A percentile compares a stretch with the other conserved stretches of the same genome.
Conservation (phyloP, 2,113 vertebrate species). For the Heptranchias perlo region DNA sequence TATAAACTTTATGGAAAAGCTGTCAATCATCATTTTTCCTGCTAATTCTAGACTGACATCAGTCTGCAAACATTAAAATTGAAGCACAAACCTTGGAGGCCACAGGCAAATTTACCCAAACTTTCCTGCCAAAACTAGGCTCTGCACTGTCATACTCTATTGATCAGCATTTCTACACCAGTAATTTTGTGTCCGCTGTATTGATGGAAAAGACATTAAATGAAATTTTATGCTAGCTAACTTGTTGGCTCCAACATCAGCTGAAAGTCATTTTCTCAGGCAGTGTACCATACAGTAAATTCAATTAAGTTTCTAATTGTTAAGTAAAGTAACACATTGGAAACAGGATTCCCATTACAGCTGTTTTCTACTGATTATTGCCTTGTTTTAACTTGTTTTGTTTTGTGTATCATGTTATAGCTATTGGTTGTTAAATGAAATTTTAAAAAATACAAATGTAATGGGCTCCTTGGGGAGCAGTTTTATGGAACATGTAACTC, state of each 20-base stretch:
- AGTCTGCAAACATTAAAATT: neutral
- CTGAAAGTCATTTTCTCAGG: conserved; percentile 68
- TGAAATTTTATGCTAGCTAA: conserved; percentile 76
- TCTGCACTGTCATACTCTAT: conserved; percentile 69
- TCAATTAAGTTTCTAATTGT: conserved; percentile 36
- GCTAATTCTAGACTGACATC: neutral
- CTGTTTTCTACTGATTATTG: conserved; percentile 25
- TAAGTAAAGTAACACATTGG: conserved; percentile 33
- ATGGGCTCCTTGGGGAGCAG: neutral
- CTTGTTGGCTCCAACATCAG: conserved; percentile 75
- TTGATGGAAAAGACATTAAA: conserved; percentile 77
- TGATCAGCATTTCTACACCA: conserved; percentile 72
- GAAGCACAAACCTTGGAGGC: neutral
- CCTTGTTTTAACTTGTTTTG: conserved; percentile 14
- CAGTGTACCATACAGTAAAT: conserved; percentile 42
- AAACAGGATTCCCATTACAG: conserved; percentile 19
- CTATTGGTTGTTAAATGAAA: conserved; percentile 23
- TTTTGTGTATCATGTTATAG: conserved; percentile 16
- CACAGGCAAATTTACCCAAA: neutral
- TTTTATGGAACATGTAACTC: neutral
- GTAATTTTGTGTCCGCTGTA: conserved; percentile 69
- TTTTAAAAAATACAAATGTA: neutral
- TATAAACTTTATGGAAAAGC: neutral
- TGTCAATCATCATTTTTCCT: neutral
- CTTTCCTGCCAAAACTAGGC: conserved; percentile 64